A percentile compares a stretch with the other conserved stretches of the same genome.
Evolutionary conservation across 30 jellyfish, hydroid and myxozoan species (phyloP).

Genomic region (Nemopilema nomurai): DNA sequence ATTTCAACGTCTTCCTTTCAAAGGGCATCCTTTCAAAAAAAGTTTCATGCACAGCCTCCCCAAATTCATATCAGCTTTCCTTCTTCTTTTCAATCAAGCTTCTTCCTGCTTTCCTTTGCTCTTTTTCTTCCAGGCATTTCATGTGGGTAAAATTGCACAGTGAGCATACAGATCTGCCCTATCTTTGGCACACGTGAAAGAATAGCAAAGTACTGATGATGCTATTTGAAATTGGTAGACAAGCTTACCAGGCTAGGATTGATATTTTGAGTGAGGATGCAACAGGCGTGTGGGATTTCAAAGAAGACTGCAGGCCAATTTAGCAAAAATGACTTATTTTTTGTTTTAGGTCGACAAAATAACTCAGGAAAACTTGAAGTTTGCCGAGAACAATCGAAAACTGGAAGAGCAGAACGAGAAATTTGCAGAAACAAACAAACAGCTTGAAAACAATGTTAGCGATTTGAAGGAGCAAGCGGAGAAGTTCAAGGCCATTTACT

Average conservation of each 20-base stretch:
- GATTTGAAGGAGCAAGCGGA: slow-evolving; percentile 89
- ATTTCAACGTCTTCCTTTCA: slow-evolving; percentile 17
- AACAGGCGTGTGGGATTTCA: too few species aligned
- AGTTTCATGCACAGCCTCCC: slow-evolving; percentile 38
- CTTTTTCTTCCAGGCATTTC: slow-evolving; percentile 29
- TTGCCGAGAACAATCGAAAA: slow-evolving; percentile 79
- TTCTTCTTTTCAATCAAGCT: slow-evolving; percentile 37
- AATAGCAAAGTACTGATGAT: too few species aligned
- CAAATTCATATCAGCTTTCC: slow-evolving; percentile 47
- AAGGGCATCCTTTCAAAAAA: slow-evolving; percentile 44
- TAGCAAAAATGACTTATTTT: neutral
- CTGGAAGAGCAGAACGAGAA: slow-evolving; percentile 82
- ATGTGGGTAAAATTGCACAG: slow-evolving; percentile 21
- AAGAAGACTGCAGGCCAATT: neutral
- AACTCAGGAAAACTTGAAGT: slow-evolving; percentile 75
- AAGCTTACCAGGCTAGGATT: too few species aligned
- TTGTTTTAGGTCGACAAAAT: slow-evolving; percentile 73
- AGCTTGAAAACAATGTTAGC: slow-evolving; percentile 70
- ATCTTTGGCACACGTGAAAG: too few species aligned
- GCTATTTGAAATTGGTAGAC: too few species aligned
- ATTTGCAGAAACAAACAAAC: slow-evolving; percentile 77
- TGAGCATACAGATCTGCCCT: too few species aligned
- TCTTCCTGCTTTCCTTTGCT: slow-evolving; percentile 34
- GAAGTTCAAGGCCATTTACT: slow-evolving; percentile 80
- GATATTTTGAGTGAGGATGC: too few species aligned